A percentile compares a stretch with the other conserved stretches of the same genome.
Conservation (phyloP, 1,140 invertebrate species). For the Drosophila elegans region DNA sequence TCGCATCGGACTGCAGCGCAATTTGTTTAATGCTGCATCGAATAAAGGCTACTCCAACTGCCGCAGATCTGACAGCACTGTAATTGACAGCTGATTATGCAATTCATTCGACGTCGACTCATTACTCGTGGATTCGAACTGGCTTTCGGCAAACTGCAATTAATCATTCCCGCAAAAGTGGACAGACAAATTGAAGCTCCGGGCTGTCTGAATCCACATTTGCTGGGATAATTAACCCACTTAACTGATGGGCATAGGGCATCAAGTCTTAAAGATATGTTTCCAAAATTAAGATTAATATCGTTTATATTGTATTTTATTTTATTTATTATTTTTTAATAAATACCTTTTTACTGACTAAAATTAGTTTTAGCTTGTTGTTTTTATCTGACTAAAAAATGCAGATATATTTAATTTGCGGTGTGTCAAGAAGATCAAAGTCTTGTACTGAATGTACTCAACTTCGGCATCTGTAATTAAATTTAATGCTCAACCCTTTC, state of each 20-base stretch:
- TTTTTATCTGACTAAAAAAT: no score
- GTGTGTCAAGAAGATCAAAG: no score
- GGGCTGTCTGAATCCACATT: not conserved
- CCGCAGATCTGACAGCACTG: constrained; percentile 30
- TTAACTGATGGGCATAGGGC: not conserved
- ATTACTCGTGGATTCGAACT: constrained; percentile 10
- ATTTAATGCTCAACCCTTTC: constrained; percentile 50
- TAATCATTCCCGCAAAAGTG: constrained; percentile 23
- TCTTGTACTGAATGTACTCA: no score
- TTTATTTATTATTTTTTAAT: not conserved
- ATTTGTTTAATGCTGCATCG: constrained; percentile 57
- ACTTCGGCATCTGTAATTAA: constrained; percentile 42
- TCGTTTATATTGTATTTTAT: not conserved
- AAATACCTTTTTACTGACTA: no score
- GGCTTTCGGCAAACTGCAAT: constrained; percentile 48
- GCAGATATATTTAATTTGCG: no score
- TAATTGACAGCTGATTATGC: constrained; percentile 72
- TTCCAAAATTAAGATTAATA: no score
- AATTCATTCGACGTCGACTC: constrained; percentile 48
- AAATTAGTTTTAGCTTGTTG: no score
- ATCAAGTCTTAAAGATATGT: not conserved
- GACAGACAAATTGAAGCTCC: not conserved
- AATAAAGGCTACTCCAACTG: constrained; percentile 2
- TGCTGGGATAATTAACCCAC: not conserved
- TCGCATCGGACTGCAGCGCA: constrained; percentile 41